These are phyloP conservation scores for Vulpes vulpes DNA, from an alignment of 2,113 vertebrate genomes.

Conservation along the genomic window DNA sequence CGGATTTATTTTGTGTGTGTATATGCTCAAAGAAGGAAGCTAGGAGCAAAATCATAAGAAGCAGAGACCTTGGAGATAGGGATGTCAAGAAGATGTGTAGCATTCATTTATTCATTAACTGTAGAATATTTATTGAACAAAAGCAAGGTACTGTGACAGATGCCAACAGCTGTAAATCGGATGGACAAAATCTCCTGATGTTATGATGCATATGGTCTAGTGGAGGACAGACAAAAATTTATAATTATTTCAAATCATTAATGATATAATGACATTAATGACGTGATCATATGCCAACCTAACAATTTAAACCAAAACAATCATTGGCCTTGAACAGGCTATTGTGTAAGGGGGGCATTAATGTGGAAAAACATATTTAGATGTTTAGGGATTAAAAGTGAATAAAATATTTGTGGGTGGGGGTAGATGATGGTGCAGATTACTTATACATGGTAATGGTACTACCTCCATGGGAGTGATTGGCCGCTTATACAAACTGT, in stretches of 20 bases:
- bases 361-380: background rate
- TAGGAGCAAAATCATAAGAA: background rate
- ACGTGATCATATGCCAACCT: background rate
- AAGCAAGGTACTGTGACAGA: background rate
- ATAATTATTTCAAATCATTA: background rate
- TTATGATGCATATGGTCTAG: background rate
- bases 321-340: background rate
- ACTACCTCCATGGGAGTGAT: background rate
- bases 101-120: conserved; percentile 22
- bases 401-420: background rate
- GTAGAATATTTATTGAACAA: conserved; percentile 2
- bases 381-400: background rate
- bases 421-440: background rate
- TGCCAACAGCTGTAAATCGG: background rate
- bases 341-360: background rate
- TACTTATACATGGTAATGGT: background rate
- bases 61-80: background rate
- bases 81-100: background rate
- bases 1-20: background rate
- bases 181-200: conserved; percentile 1
- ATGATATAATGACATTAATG: background rate
- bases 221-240: background rate
- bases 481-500: background rate
- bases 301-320: background rate
- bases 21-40: background rate